phyloP scores from a whole-genome alignment of 2,797 vertebrate genomes.

The Chaenodraco wilsoni region DNA sequence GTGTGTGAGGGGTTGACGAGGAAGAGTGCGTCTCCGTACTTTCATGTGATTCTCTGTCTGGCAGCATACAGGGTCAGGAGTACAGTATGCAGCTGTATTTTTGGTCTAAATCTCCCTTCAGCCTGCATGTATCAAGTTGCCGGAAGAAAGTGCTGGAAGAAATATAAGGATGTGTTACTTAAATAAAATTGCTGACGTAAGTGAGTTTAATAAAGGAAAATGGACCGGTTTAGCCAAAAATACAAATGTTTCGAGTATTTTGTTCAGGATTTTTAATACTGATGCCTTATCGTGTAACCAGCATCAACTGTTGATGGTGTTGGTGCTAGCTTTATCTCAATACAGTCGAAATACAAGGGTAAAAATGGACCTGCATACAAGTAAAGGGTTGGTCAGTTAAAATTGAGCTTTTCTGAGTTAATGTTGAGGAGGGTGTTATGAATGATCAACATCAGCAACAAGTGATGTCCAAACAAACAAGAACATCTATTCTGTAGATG shows the following conservation, averaged over 20 bases:
- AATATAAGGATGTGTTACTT: neutral
- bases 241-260: too few species aligned
- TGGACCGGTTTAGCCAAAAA: too few species aligned
- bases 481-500: neutral
- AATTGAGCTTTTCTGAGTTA: neutral
- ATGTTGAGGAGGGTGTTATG: neutral
- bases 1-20: neutral
- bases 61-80: too few species aligned
- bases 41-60: neutral
- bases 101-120: neutral
- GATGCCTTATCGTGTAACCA: too few species aligned
- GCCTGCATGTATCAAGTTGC: neutral
- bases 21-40: neutral
- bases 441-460: neutral
- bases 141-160: neutral
- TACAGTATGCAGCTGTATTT: constrained; percentile 2
- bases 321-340: too few species aligned
- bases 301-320: too few species aligned
- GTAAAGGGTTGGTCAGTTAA: neutral
- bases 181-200: neutral
- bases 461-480: neutral
- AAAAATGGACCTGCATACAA: neutral
- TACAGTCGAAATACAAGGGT: neutral
- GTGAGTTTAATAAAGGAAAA: too few species aligned
- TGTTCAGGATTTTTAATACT: too few species aligned